Evolutionary conservation across 1,140 invertebrate genomes (phyloP), one percentile per base, ranked within the genome.

Genomic region (Dinoponera quadriceps): DNA sequence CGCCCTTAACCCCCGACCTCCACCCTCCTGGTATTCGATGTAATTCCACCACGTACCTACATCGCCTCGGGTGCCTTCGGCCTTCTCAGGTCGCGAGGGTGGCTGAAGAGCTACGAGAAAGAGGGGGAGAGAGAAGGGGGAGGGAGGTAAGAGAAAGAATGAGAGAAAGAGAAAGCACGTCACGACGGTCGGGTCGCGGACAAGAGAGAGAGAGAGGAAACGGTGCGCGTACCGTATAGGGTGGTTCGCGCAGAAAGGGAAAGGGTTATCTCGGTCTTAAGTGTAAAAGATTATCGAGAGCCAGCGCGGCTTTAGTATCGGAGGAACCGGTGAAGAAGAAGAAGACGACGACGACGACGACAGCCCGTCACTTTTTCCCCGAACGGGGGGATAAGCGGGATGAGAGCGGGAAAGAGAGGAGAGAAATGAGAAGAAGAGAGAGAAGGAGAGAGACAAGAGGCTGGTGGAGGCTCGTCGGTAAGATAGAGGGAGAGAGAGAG

Each of bases 221-320:
- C 18, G 33, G 66, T 68, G 72, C 51, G 71, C 60, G 33, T 69
- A 48, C 59, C 60, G 27, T 69, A 48, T 59, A 54, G 59, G 57
- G 66, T 59, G 66, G 75, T 63, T 85, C 80, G 38, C 68, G 49
- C 68, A 71, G 86, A 91, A 88, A 89, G 89, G 85, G 85, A 91
- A 92, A 92, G 90, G 91, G 90, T 91, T 91, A 86, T 72, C 54
- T 84, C 48, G 75, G 78, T 89, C 85, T 92, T 91, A 88, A 93
- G 92, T 91, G 90, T 92, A 91, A 92, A 91, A 92, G 91, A 94
- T 93, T 93, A 93, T 93, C 92, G 89, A 88, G 48, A 83, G 72
- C 63, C 29, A 44, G 72, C 84, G 83, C 54, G 81, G 82, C 81
- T 88, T 63, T 82, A 85, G 88, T 85, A 83, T 86, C 44, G 44